A percentile compares a stretch with the other conserved stretches of the same genome.
Conservation (phyloP, 2,797 vertebrate species). For the Manis javanica region DNA sequence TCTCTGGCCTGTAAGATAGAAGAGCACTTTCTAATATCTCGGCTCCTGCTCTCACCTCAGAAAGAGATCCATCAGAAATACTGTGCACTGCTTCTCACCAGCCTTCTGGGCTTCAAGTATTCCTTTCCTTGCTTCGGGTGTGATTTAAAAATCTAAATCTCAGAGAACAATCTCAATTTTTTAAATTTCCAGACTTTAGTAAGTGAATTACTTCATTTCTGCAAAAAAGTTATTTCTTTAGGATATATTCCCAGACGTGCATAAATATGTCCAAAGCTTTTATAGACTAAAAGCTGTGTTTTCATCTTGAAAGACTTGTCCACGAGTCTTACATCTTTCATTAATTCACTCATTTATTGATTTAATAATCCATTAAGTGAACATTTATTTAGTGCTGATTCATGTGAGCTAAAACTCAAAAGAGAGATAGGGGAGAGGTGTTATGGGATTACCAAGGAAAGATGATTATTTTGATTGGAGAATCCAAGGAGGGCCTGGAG, state of each 20-base stretch:
- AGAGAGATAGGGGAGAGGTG: background rate
- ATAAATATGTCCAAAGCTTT: background rate
- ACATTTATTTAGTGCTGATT: constrained; percentile 12
- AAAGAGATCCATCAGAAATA: background rate
- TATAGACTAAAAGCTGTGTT: background rate
- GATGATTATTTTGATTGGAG: background rate
- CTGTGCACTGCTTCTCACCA: background rate
- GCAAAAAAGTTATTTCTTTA: background rate
- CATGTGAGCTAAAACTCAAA: background rate
- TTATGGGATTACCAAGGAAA: background rate
- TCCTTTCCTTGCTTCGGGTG: background rate
- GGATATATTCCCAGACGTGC: background rate
- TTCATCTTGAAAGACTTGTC: background rate
- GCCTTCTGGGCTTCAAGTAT: background rate
- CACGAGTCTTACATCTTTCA: background rate
- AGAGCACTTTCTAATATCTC: background rate
- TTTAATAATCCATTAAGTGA: constrained; percentile 12
- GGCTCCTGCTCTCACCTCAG: background rate
- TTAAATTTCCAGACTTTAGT: background rate
- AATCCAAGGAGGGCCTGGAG: background rate
- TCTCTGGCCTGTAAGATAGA: background rate
- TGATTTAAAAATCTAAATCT: constrained; percentile 28
- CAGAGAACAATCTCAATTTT: background rate
- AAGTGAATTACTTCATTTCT: background rate
- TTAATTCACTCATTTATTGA: background rate